Evolutionary conservation across 2,888 invertebrate species (phyloP), one percentile per base, ranked within the genome.

Genomic region (Ichneumoninae sp.): DNA sequence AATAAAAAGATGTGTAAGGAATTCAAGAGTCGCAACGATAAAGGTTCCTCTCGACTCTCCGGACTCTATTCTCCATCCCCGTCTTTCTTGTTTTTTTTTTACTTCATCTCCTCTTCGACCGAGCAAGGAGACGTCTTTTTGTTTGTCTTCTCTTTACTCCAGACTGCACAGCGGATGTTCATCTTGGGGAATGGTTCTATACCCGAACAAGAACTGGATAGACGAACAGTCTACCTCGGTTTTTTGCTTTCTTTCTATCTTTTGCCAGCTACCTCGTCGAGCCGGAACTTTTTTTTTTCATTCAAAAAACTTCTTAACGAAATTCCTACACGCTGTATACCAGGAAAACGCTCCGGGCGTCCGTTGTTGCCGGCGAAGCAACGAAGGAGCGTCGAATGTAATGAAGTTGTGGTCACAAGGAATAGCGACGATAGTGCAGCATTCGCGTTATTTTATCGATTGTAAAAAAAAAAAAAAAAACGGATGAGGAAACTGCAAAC

Each of bases 111-210:
- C 50, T 26, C 62, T 19, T 47, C 6, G 68, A 19, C 50, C 47
- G 65, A 50, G 57, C 10, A 26, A 22, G 19, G 57, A 57, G 13
- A 26, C 26, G 7, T 26, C 57, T 77, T 30, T 60, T 36, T 69
- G 69, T 66, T 66, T 66, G 57, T 69, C 68, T 68, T 60, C 16
- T 57, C 36, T 47, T 47, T 47, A 22, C 44, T 44, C 16, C 30
- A 57, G 40, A 69, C 69, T 33, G 44, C 19, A 47, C 77, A 60
- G 60, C 33, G 50, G 65, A 71, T 71, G 70, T 65, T 71, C 70
- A 79, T 70, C 78, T 70, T 30, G 50, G 40, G 71, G 71, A 54
- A 52, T 26, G 57, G 36, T 65, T 71, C 13, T 8, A 19, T 68
- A 22, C 19, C 26, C 57, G 16, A 44, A 19, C n/a, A 79, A 79